Evolutionary conservation across 2,113 vertebrate species (phyloP), one percentile per base, ranked within the genome.

Genomic region (Ammodytes marinus): DNA sequence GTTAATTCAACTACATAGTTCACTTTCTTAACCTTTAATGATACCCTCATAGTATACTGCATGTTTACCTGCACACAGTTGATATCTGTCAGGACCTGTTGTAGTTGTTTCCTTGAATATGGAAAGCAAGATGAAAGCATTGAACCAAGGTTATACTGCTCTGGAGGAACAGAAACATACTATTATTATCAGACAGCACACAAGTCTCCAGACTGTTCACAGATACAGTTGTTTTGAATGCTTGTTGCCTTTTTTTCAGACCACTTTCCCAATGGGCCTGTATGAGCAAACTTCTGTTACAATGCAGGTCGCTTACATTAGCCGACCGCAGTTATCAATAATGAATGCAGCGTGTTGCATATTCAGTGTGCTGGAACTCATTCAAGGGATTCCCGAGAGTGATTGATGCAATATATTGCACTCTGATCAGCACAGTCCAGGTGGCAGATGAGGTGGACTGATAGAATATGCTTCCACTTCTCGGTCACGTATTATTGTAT

Each of bases 331-430:
- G 57, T 59, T 57, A 83, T 89, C 85, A 86, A 83, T 88, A 85
- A 84, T 80, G 46, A 83, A 90, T 67, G 79, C 66, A 73, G 60
- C 43, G 47, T 74, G 75, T 76, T 87, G 76, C 83, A 82, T 84
- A 89, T 86, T 86, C 65, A 84, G 72, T 66, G 46, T 6, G 37
- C n/a, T 80, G 78, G 73, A 89, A 87, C 83, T 79, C 76, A 90
- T 89, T 85, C 60, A 60, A 73, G n/a, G 82, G 45, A 77, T 53
- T 86, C 86, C 82, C 70, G 5, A 46, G 84, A 75, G 86, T 83
- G 84, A 91, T 85, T 82, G 74, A 87, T 90, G 77, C 74, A 85
- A 84, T 87, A 69, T 58, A 80, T 53, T 80, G 52, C 75, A 43
- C 75, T 85, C 54, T 81, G 77, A 88, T 91, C 84, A 69, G 74